Evolutionary conservation across 1,140 invertebrate species (phyloP).

Genomic region (Oscheius sp.): DNA sequence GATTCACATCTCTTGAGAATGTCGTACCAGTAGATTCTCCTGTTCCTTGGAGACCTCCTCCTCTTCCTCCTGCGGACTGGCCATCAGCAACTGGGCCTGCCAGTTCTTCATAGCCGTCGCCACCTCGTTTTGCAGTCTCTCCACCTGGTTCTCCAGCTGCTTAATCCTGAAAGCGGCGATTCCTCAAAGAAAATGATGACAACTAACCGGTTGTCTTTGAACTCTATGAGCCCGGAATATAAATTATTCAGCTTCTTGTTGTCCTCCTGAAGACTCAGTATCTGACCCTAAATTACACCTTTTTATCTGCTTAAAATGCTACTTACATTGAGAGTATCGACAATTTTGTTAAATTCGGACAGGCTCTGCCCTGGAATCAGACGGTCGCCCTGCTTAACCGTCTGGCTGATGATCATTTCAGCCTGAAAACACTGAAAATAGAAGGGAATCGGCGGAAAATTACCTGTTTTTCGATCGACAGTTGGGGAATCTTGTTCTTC

Average conservation of each 20-base stretch:
- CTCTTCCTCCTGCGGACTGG: neutral
- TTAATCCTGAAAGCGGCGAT: constrained; percentile 4
- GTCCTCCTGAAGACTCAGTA: neutral
- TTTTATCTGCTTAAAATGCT: neutral
- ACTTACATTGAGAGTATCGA: neutral
- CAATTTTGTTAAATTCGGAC: neutral
- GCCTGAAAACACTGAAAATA: neutral
- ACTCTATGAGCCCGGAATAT: neutral
- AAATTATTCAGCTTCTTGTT: neutral
- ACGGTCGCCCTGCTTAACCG: neutral
- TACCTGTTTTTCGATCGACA: constrained; percentile 2
- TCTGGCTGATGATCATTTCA: neutral
- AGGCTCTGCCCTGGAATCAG: neutral
- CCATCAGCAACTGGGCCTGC: neutral
- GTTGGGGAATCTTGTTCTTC: neutral
- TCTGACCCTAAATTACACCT: neutral
- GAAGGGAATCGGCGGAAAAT: neutral
- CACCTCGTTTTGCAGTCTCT: neutral
- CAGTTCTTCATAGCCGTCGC: neutral
- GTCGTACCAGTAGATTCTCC: neutral
- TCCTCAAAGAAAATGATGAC: neutral
- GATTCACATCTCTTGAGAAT: neutral
- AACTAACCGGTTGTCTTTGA: neutral
- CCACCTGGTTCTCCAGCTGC: neutral
- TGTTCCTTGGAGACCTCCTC: no score